Evolutionary conservation across 2,113 vertebrate genomes (phyloP), one percentile per base, ranked within the genome.

Genomic region (Archilochus colubris): DNA sequence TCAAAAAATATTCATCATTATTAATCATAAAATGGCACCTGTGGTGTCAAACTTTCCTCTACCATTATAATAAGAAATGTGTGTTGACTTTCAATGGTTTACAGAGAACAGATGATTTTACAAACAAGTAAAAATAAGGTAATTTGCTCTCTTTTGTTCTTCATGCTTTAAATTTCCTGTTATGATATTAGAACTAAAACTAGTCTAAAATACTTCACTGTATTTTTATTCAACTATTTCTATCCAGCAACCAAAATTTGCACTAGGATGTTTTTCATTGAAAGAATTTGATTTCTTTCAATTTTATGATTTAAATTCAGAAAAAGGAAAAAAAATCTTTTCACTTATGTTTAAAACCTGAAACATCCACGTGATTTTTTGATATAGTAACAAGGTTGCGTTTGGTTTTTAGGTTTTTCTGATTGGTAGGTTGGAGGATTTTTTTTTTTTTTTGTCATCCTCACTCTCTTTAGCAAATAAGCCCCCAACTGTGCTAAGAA

Each of bases 81-180:
- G 7, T 43, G 24, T 6, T 64, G 33, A 44, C 3, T 40, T 73
- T 66, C 64, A 68, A 64, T 2, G 1, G 6, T 69, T 91, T 57
- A 36, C 46, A 51, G 24, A 76, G 44, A 70, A 51, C 0, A 38
- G 2, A 17, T 14, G 2, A 73, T 55, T 80, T 55, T 89, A 9
- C 10, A 83, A 64, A 11, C 31, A 61, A 73, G 51, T 57, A 61
- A 81, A 82, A 66, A 38, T 23, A n/a, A 68, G 9, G 6, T 30
- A n/a, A 28, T 43, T 36, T 68, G 5, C 9, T 51, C 24, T 57
- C 44, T 53, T 69, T 44, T 66, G 6, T 57, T 57, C 21, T 43
- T 11, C 8, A 44, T 0, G 0, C 0, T 48, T 64, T 48, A 21
- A 27, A 28, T 14, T 66, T 62, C 19, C 10, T 73, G 3, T 50